Percentiles rank a stretch among this genome's conserved stretches.
Conservation (phyloP, 30 jellyfish, hydroid and myxozoan species). For the Aurelia sp. region DNA sequence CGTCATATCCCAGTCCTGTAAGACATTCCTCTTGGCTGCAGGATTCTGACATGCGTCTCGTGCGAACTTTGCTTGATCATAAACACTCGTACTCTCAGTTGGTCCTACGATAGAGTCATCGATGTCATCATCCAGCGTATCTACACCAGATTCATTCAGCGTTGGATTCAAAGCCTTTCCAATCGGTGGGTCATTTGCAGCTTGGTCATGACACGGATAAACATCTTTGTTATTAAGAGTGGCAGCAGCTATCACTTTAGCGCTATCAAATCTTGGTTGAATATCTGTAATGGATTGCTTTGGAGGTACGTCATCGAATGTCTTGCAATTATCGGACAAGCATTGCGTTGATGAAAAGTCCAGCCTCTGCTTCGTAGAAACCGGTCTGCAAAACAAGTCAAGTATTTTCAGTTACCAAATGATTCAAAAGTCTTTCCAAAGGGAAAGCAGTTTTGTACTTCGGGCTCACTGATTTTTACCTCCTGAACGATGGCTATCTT, state of each 20-base stretch:
- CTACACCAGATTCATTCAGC: neutral
- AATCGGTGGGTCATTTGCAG: neutral
- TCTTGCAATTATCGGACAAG: neutral
- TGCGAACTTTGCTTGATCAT: neutral
- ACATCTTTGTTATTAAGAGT: too few species aligned
- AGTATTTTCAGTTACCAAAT: too few species aligned
- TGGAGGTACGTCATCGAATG: too few species aligned
- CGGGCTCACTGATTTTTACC: too few species aligned
- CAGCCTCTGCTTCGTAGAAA: conserved; percentile 16
- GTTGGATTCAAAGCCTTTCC: too few species aligned
- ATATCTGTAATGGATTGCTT: too few species aligned
- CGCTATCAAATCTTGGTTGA: too few species aligned
- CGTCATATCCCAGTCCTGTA: conserved; percentile 40
- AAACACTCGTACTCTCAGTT: neutral
- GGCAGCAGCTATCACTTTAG: too few species aligned
- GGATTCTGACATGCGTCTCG: neutral
- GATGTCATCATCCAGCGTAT: conserved; percentile 5
- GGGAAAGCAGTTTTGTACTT: too few species aligned
- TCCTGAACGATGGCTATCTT: too few species aligned
- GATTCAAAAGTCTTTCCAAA: too few species aligned
- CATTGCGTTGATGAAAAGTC: conserved; percentile 8
- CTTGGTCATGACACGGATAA: neutral
- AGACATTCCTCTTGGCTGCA: neutral
- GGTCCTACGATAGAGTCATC: conserved; percentile 10
- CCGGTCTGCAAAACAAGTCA: neutral